Evolutionary conservation across 2,888 invertebrate species (phyloP), one percentile per base, ranked within the genome.

Genomic region (Caenorhabditis angaria): DNA sequence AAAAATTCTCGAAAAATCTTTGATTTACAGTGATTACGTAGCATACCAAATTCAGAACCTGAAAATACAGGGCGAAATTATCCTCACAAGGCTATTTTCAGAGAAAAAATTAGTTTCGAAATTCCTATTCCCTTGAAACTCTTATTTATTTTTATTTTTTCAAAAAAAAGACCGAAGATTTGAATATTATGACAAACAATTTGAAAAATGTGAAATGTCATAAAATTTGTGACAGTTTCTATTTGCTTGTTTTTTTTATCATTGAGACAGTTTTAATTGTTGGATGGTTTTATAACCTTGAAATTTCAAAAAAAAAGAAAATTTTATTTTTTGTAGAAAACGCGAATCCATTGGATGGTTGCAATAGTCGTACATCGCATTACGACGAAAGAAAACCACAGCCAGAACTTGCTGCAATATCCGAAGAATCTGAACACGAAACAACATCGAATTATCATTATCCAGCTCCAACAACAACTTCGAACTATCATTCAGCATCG

Each of bases 341-440:
- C 61, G 53, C 53, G 20, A 72, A 72, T 53, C 65, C 67, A n/a
- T 32, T 67, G 27, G 72, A 71, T 18, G 53, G 18, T n/a, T 8
- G 27, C 4, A 54, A n/a, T 25, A 24, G 25, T 24, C 65, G 65
- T 5, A 55, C 54, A 5, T 27, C 22, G 5, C 27, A 54, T 27
- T 22, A 58, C 50, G 68, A 68, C 28, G 68, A 73, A 28, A 41
- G 73, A 20, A 69, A 68, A 25, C n/a, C n/a, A n/a, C 57, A 72
- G 25, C 59, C 59, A 6, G 73, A 73, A 25, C 62, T 73, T 0
- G 62, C 73, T n/a, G 73, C 73, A 6, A 73, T 73, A 5, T 56
- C 58, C 1, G 73, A 73, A 57, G 73, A 73, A 35, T 68, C 68
- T 0, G 73, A 73, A 24, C 72, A 72, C 72, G 72, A 72, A 47